phyloP scores from a whole-genome alignment of 2,113 vertebrate species.

The Pseudois nayaur region DNA sequence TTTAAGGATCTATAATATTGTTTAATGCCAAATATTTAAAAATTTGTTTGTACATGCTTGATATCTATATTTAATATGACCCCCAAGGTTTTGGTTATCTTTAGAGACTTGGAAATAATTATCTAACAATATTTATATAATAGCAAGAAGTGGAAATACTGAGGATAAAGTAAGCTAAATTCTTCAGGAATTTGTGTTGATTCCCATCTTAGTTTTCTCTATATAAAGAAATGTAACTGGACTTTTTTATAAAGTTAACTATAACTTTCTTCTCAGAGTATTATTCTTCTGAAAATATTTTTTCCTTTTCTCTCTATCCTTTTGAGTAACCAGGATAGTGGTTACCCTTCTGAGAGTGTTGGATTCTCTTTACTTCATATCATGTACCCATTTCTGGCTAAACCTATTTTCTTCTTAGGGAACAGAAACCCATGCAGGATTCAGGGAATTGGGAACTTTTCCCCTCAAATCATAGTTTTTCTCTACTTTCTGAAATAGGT shows the following conservation, averaged over 20 bases:
- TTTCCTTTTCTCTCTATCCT: background rate
- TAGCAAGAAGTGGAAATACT: background rate
- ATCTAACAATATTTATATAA: background rate
- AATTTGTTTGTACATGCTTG: background rate
- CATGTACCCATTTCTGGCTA: background rate
- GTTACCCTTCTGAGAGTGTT: background rate
- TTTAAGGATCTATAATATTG: background rate
- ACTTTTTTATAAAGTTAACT: background rate
- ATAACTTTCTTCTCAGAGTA: background rate
- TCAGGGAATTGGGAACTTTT: background rate
- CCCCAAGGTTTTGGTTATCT: background rate
- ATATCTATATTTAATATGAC: background rate
- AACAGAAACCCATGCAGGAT: background rate
- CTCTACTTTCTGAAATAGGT: background rate
- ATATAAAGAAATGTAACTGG: background rate
- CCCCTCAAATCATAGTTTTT: background rate
- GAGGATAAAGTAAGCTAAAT: background rate
- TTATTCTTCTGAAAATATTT: background rate
- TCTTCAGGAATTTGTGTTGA: background rate
- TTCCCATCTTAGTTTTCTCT: background rate
- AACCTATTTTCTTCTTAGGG: background rate
- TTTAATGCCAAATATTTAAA: conserved; percentile 49
- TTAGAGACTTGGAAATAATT: background rate
- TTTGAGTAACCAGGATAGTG: background rate
- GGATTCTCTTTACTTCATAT: background rate